Evolutionary conservation across 2,797 vertebrate species (phyloP).

Genomic region (Alfaro cultratus): DNA sequence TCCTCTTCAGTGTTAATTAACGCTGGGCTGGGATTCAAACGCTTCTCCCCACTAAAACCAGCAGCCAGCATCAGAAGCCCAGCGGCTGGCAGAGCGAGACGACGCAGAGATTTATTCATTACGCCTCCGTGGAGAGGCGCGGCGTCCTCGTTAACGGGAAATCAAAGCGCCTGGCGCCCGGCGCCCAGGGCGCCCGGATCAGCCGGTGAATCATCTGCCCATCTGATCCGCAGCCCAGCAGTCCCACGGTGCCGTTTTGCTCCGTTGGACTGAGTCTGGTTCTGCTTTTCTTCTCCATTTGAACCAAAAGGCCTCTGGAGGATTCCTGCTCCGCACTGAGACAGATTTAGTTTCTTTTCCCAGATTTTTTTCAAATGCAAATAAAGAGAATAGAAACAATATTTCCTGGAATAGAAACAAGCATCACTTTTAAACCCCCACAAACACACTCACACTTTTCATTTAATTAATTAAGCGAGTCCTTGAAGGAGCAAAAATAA

Average conservation of each 20-base stretch:
- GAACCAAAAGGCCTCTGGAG: conserved; percentile 14
- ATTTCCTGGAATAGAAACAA: neutral
- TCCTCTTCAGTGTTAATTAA: conserved; percentile 52
- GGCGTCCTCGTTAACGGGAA: conserved; percentile 54
- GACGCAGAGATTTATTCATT: conserved; percentile 32
- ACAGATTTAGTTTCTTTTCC: conserved; percentile 4
- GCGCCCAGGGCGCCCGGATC: neutral
- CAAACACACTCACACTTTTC: neutral
- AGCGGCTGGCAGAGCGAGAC: conserved; percentile 50
- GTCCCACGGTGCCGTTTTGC: conserved; percentile 26
- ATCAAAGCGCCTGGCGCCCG: conserved; percentile 10
- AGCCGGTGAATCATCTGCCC: conserved; percentile 36
- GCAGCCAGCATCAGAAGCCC: conserved; percentile 47
- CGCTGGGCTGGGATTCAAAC: conserved; percentile 48
- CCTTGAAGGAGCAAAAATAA: neutral
- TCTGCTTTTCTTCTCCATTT: conserved; percentile 15
- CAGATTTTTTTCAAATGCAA: neutral
- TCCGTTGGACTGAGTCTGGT: conserved; percentile 13
- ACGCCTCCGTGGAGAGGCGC: conserved; percentile 50
- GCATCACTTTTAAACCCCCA: neutral
- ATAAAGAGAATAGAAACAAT: neutral
- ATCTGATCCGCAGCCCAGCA: conserved; percentile 37
- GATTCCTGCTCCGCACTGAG: conserved; percentile 2
- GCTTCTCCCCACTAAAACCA: conserved; percentile 24
- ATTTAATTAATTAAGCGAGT: neutral